Conservation (phyloP, 2,888 invertebrate genomes). For the Bombyx huttoni region DNA sequence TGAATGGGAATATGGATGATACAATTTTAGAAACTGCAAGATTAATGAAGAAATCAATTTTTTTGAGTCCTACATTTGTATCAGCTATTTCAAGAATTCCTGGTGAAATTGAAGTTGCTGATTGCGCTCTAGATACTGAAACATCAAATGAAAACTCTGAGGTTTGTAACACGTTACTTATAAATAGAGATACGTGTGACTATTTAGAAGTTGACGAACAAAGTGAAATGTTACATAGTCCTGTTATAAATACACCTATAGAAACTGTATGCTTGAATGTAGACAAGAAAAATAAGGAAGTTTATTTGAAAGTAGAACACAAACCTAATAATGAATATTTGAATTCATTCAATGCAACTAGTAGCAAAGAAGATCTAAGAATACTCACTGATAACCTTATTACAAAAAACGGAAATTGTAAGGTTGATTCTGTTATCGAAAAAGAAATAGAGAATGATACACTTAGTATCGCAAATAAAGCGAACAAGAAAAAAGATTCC, state of each 20-base stretch:
- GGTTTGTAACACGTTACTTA: background rate
- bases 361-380: no score
- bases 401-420: background rate
- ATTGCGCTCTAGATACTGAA: conserved; percentile 4
- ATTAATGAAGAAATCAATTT: conserved; percentile 51
- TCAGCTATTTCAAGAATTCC: conserved; percentile 20
- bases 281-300: background rate
- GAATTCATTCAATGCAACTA: no score
- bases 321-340: conserved; percentile 3
- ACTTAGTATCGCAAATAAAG: conserved; percentile 3
- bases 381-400: background rate
- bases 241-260: no score
- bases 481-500: background rate
- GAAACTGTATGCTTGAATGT: background rate
- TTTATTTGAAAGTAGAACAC: background rate
- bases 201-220: no score
- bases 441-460: conserved; percentile 4
- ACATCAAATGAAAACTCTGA: conserved; percentile 4
- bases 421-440: background rate
- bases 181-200: background rate
- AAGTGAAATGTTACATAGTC: no score
- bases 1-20: conserved; percentile 11
- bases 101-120: conserved; percentile 24
- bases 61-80: conserved; percentile 52
- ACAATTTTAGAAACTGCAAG: conserved; percentile 50